A percentile compares a stretch with the other conserved stretches of the same genome.
Conservation (phyloP, 2,888 invertebrate genomes). For the Mystacides longicornis region DNA sequence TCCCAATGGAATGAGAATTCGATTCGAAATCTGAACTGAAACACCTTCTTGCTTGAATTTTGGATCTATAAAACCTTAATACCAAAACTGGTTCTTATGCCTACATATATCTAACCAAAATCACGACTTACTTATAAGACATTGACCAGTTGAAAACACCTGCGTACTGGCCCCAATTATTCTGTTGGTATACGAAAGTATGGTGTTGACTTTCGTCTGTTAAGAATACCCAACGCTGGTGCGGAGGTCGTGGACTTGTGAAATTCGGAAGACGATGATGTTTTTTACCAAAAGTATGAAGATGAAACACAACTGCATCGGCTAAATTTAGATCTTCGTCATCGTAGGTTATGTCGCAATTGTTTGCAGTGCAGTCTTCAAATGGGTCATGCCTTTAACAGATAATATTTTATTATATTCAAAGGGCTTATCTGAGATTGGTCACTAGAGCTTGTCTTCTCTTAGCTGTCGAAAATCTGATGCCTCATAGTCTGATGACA, state of each 20-base stretch:
- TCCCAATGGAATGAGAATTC: too few species aligned
- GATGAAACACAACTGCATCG: background rate
- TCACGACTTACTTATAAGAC: constrained; percentile 40
- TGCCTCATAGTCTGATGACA: too few species aligned
- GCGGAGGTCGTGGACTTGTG: constrained; percentile 27
- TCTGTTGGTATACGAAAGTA: constrained; percentile 37
- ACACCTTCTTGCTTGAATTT: too few species aligned
- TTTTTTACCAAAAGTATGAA: constrained; percentile 6
- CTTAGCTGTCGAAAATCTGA: too few species aligned
- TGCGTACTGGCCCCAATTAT: constrained; percentile 39
- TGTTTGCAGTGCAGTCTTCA: constrained; percentile 43
- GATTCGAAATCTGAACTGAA: too few species aligned
- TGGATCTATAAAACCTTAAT: too few species aligned
- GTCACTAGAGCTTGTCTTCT: too few species aligned
- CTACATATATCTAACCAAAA: too few species aligned
- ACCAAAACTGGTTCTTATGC: too few species aligned
- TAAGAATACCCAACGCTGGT: constrained; percentile 53
- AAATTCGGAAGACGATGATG: constrained; percentile 41
- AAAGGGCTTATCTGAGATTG: background rate
- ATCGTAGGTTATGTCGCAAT: constrained; percentile 46
- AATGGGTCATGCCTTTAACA: constrained; percentile 42
- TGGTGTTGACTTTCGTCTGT: constrained; percentile 53
- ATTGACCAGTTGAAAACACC: constrained; percentile 53
- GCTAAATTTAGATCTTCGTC: constrained; percentile 24
- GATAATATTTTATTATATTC: background rate